A percentile compares a stretch with the other conserved stretches of the same genome.
These are phyloP conservation scores for Mohoua ochrocephala DNA, from an alignment of 2,113 vertebrate genomes.

Conservation along the genomic window DNA sequence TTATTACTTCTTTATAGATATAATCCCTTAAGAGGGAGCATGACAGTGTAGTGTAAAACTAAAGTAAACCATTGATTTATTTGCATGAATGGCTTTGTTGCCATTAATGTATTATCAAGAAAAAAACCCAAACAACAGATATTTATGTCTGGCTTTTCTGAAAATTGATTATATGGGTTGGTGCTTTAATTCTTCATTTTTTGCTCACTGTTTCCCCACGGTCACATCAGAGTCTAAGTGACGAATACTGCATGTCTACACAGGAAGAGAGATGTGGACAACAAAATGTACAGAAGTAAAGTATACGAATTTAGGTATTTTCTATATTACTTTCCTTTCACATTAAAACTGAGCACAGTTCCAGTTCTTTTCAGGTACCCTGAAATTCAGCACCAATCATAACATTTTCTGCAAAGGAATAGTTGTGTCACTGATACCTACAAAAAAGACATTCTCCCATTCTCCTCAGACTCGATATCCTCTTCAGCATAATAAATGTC, in stretches of 20 bases:
- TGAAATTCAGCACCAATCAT: not conserved
- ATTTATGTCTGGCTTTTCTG: not conserved
- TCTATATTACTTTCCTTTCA: not conserved
- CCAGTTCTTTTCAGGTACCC: not conserved
- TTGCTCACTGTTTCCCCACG: not conserved
- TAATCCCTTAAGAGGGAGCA: not conserved
- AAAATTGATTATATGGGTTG: not conserved
- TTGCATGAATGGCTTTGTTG: not conserved
- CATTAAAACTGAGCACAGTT: not conserved
- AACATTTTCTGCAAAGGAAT: not conserved
- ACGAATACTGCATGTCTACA: not conserved
- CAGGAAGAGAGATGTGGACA: not conserved
- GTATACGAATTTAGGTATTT: not conserved
- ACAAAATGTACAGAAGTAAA: not conserved
- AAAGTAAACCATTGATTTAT: not conserved
- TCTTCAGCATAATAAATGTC: not conserved
- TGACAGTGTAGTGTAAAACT: not conserved
- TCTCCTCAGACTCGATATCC: not conserved
- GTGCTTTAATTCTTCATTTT: not conserved
- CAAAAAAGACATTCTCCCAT: not conserved
- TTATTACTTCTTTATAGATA: not conserved
- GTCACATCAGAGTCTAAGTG: not conserved
- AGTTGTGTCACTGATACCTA: not conserved
- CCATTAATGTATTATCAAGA: not conserved
- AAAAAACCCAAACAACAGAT: not conserved